Base-by-base conservation (phyloP, 2,797 vertebrate species). In the Gobionotothen gibberifrons region DNA sequence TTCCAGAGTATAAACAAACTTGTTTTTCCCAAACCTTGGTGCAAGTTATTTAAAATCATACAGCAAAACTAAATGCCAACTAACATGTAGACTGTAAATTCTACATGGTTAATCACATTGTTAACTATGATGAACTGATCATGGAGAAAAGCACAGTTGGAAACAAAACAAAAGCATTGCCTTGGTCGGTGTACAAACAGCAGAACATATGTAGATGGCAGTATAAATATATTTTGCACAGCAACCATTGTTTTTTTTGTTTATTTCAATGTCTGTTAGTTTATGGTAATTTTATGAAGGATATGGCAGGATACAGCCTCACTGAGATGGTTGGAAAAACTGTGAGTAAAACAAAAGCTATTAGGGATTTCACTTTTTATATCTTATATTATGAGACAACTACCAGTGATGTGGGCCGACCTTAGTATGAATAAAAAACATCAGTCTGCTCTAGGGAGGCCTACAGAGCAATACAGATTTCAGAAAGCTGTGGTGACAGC, bases 211-310 rank as follows among this genome's bases (percentile, higher is more conserved):
- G 26, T 26, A 51, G 70, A 44, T 51, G 26, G 51, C 14, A 46
- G 36, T 19, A 42, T 69, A 14, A 46, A 21, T 7, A 29, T 39
- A n/a, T 53, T 74, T 63, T 36, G 22, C 40, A 51, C 0, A 2
- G 36, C 3, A 0, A 57, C 0, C 0, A 3, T 10, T 10, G 3
- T 0, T 58, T 14, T 3, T 32, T 44, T 29, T 43, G 17, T 29
- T 36, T 36, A 36, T 36, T 36, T 36, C 8, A 36, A 21, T 48
- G 9, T 12, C 9, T 16, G 11, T 59, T 4, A 2, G 9, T 47
- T 32, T 40, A 39, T 40, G 14, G 22, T 57, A 3, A 49, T 42
- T 29, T 19, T 32, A 48, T n/a, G 12, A 36, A 36, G 32, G 32
- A 36, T 29, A 29, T 29, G 29, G 48, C 48, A 51, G 8, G 13